Evolutionary conservation across 2,113 vertebrate genomes (phyloP), one percentile per base, ranked within the genome.

Genomic region (Leucosticte australis): DNA sequence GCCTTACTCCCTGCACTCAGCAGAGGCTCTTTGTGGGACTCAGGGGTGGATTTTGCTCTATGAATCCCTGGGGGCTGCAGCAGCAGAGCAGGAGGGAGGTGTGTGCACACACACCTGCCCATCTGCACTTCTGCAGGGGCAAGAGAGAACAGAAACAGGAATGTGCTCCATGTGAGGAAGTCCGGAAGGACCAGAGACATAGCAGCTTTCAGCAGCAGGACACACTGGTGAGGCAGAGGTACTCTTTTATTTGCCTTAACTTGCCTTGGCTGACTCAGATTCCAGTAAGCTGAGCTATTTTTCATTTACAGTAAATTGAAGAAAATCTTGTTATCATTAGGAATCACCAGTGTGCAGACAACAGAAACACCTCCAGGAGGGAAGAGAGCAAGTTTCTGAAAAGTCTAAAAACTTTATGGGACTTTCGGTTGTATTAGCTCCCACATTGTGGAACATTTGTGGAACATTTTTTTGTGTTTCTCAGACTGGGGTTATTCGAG

Each of bases 231-330:
- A 92, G 83, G 85, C 92, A 96, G 83, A 95, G 44, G 55, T 76
- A 52, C 78, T 86, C 68, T 87, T 81, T 87, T 71, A 62, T 93
- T 90, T 95, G 95, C 91, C 94, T 95, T 94, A 88, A 95, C 93
- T 94, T 96, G 94, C 76, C 92, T 93, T 60, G 80, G 42, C 93
- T 97, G 96, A 97, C 94, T 97, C 95, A 95, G 78, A 94, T 96
- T 92, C 90, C 94, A 93, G 95, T 93, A 95, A 96, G 76, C 56
- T 89, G 71, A 96, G 92, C 71, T 86, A 70, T 82, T 95, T 86
- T 88, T 95, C 83, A 94, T 88, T 96, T 96, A 92, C 88, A 89
- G 92, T 96, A 93, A 93, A 86, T 82, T 83, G 88, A 96, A 90
- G 50, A 95, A 94, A 95, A 89, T 19, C 31, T 31, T 89, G 65